A percentile compares a stretch with the other conserved stretches of the same genome.
phyloP scores from a whole-genome alignment of 1,140 invertebrate genomes.

The Druon quercuslanigerum region DNA sequence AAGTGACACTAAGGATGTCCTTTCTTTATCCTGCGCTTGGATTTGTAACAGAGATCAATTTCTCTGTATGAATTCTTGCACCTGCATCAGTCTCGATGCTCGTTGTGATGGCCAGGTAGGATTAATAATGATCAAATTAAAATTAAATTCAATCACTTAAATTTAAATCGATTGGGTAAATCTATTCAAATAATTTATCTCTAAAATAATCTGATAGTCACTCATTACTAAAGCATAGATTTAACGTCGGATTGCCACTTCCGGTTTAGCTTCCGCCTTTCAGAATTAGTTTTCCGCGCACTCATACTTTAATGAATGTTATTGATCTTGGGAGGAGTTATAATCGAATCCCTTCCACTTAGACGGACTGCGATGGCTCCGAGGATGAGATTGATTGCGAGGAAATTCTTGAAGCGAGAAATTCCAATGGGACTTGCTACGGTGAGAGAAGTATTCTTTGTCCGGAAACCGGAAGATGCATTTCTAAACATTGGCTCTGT shows the following conservation, averaged over 20 bases:
- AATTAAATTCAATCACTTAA: constrained; percentile 4
- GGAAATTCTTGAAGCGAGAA: constrained; percentile 63
- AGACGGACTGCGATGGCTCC: constrained; percentile 79
- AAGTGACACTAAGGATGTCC: constrained; percentile 49
- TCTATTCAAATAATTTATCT: not conserved
- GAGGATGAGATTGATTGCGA: constrained; percentile 83
- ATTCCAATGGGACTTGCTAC: constrained; percentile 75
- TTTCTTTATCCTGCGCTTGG: constrained; percentile 67
- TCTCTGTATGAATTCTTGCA: constrained; percentile 78
- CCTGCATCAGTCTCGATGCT: constrained; percentile 75
- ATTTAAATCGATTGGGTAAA: not conserved
- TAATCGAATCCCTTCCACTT: constrained; percentile 34
- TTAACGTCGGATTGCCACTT: constrained; percentile 8
- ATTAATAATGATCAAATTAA: constrained; percentile 34
- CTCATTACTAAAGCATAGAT: constrained; percentile 14
- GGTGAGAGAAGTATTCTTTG: constrained; percentile 81
- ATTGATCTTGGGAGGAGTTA: not conserved
- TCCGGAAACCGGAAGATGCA: constrained; percentile 83
- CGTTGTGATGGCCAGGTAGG: constrained; percentile 65
- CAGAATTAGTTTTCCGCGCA: not conserved
- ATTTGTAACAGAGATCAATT: constrained; percentile 74
- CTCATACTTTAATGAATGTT: constrained; percentile 6
- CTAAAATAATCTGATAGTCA: not conserved
- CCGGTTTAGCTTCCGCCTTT: not conserved
- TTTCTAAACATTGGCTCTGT: constrained; percentile 85